Percentiles rank a stretch among this genome's conserved stretches.
These are phyloP conservation scores for Diabrotica balteata DNA, from an alignment of 2,888 invertebrate genomes.

Conservation along the genomic window DNA sequence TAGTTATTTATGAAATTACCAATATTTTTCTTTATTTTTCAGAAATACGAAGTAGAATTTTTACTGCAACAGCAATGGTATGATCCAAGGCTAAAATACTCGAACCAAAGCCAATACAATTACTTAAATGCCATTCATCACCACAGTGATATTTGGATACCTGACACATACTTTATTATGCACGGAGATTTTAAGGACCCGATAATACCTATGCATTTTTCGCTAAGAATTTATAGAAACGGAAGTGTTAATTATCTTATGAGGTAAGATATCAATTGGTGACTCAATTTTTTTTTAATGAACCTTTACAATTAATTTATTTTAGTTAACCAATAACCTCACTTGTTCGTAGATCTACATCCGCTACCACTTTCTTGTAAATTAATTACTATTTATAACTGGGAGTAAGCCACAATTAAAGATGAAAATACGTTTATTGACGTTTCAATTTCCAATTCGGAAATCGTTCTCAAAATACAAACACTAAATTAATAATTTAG, in stretches of 20 bases:
- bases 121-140: constrained; percentile 93
- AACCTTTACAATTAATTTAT: not conserved
- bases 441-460: too few relatives aligned
- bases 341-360: too few relatives aligned
- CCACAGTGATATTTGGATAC: constrained; percentile 90
- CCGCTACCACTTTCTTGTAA: too few relatives aligned
- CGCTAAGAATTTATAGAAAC: constrained; percentile 89
- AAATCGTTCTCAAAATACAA: too few relatives aligned
- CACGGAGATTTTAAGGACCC: constrained; percentile 96
- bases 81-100: constrained; percentile 87
- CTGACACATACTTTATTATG: constrained; percentile 96
- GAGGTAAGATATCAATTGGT: constrained; percentile 65
- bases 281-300: not conserved
- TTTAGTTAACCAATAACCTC: too few relatives aligned
- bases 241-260: constrained; percentile 94
- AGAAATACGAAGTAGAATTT: constrained; percentile 98
- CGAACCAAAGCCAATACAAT: constrained; percentile 86
- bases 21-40: constrained; percentile 49
- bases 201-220: constrained; percentile 91
- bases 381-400: too few relatives aligned
- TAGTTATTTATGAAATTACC: too few relatives aligned
- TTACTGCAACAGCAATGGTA: constrained; percentile 93
- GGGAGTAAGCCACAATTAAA: too few relatives aligned
- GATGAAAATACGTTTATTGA: too few relatives aligned
- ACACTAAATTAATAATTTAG: too few relatives aligned